Percentiles rank a stretch among this genome's conserved stretches.
Evolutionary conservation across 2,113 vertebrate species (phyloP).

Genomic region (Ctenomys sociabilis): DNA sequence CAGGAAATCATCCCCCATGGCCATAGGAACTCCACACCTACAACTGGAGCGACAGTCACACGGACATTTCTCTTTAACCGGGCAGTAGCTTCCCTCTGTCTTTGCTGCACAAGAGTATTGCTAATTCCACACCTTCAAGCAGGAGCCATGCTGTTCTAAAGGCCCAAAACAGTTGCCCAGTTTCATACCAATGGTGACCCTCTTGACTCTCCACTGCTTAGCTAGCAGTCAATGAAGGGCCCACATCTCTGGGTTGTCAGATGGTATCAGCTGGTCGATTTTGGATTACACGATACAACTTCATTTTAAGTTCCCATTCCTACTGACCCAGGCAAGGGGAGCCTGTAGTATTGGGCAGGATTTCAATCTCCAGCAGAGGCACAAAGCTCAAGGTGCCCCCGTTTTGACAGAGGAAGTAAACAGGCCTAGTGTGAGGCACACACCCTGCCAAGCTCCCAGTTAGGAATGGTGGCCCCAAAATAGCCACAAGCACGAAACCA

Average conservation of each 20-base stretch:
- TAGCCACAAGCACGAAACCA: not conserved
- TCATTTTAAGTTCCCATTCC: not conserved
- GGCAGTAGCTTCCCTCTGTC: no score
- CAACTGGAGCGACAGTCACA: accelerated
- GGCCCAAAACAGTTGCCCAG: not conserved
- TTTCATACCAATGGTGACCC: not conserved
- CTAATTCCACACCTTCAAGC: not conserved
- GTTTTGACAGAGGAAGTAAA: not conserved
- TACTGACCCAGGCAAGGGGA: not conserved
- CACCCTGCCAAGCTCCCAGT: not conserved
- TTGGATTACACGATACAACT: accelerated
- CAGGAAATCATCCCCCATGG: not conserved
- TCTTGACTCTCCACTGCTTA: accelerated
- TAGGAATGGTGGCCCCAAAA: not conserved
- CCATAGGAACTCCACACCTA: not conserved
- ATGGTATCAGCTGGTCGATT: not conserved
- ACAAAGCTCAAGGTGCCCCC: not conserved
- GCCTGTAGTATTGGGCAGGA: not conserved
- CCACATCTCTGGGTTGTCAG: accelerated
- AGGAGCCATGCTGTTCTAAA: not conserved
- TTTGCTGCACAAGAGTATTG: accelerated
- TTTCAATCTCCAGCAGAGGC: not conserved
- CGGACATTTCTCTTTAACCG: accelerated
- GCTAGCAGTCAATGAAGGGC: no score
- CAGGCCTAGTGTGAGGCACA: not conserved